These are phyloP conservation scores for Psilopsiagon aymara DNA, from an alignment of 2,113 vertebrate species.

Conservation along the genomic window DNA sequence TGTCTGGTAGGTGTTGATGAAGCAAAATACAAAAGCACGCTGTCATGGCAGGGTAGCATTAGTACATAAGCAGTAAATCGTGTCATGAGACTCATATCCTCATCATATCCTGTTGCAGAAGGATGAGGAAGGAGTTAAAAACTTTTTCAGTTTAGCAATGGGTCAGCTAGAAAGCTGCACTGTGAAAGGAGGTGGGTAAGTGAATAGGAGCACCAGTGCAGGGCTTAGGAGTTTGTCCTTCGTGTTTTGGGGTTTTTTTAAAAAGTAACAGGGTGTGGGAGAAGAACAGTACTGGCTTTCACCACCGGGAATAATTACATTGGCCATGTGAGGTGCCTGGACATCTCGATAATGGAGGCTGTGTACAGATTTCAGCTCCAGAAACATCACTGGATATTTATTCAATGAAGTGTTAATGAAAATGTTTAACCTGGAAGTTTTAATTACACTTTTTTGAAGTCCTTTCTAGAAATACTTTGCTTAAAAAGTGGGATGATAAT, in stretches of 20 bases:
- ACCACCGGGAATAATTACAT: neutral
- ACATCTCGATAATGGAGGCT: neutral
- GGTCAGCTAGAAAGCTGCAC: neutral
- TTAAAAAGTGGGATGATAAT: neutral
- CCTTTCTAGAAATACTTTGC: neutral
- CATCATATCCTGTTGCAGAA: neutral
- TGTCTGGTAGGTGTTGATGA: constrained; percentile 84
- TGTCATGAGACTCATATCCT: neutral
- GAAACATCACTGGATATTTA: neutral
- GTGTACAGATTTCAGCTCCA: neutral
- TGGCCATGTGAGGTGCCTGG: neutral
- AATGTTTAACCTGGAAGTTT: neutral
- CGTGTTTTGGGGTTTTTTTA: neutral
- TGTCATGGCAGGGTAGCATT: neutral
- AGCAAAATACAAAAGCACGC: neutral
- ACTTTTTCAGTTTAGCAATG: neutral
- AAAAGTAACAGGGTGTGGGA: neutral
- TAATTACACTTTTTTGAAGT: neutral
- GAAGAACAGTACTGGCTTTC: neutral
- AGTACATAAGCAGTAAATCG: neutral
- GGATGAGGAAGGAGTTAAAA: neutral
- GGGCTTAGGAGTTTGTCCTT: neutral
- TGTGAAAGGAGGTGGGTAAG: neutral
- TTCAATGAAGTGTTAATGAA: neutral
- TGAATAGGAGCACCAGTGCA: neutral